Evolutionary conservation across 2,113 vertebrate species (phyloP).

Genomic region (Alethe diademata): DNA sequence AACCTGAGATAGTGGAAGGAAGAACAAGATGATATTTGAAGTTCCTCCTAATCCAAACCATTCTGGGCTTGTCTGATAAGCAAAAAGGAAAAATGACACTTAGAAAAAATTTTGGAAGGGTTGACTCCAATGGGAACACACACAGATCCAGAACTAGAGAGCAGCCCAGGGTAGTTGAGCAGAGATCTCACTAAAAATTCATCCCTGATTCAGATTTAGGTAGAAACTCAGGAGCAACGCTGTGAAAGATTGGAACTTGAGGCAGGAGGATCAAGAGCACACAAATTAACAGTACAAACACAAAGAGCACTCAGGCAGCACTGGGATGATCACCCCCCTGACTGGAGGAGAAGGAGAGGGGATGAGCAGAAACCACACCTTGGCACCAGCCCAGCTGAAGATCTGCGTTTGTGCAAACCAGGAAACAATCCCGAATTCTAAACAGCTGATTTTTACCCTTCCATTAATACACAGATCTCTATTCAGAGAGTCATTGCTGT

Average conservation of each 20-base stretch:
- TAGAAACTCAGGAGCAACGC: not conserved
- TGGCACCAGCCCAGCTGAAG: not conserved
- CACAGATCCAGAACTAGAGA: not conserved
- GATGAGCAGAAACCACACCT: not conserved
- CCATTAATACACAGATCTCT: not conserved
- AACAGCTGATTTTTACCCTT: not conserved
- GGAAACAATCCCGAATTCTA: not conserved
- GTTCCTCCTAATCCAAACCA: not conserved
- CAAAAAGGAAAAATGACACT: not conserved
- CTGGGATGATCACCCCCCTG: not conserved
- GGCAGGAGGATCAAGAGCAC: not conserved
- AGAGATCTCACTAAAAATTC: not conserved
- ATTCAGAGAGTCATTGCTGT: not conserved
- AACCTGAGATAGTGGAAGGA: not conserved
- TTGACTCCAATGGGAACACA: not conserved
- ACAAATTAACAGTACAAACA: not conserved
- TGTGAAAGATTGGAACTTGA: fast-evolving
- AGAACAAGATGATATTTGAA: not conserved
- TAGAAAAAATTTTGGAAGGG: not conserved
- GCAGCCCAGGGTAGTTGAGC: not conserved
- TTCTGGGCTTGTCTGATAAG: not conserved
- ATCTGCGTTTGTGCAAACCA: not conserved
- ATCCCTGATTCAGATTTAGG: not conserved
- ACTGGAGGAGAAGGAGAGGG: not conserved
- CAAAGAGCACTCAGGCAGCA: not conserved